Evolutionary conservation across 2,888 invertebrate genomes (phyloP), one percentile per base, ranked within the genome.

Genomic region (Cyaniris semiargus): DNA sequence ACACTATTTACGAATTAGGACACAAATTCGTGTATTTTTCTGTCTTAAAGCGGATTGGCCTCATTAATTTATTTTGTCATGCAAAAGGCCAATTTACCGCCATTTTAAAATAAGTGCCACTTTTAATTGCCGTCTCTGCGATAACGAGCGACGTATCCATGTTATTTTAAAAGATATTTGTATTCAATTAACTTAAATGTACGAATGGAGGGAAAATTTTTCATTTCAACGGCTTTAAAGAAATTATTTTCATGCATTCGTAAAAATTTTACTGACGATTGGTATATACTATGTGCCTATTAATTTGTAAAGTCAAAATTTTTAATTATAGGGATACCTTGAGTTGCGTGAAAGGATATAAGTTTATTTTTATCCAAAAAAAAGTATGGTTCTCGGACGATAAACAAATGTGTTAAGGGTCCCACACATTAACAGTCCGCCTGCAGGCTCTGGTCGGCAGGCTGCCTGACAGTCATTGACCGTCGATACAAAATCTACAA

Each of bases 1-100:
- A n/a, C n/a, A n/a, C n/a, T n/a, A n/a, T n/a, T n/a, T n/a, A n/a
- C n/a, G n/a, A n/a, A n/a, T 66, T 27, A 27, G 15, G 3, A 60
- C 15, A 23, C 27, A 66, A 27, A 27, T 6, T 5, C 27, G 27
- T 66, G 27, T 66, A 66, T 66, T 27, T 66, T 66, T 66, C 27
- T 15, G 66, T 66, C 66, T 15, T 66, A 27, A 15, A 66, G 27
- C 66, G 66, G 27, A 66, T 66, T 27, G 66, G 18, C 6, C 38
- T 72, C 44, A 74, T 74, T 74, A 74, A 72, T 74, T 53, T 48
- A 53, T 13, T 66, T 27, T 77, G 78, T 76, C 79, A 80, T 77
- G 80, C 77, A 76, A 79, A 78, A 79, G 76, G 77, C 77, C 75
- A 76, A 79, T 80, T 80, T 79, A 27, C 27, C 38, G 18, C 48